These are phyloP conservation scores for Druon quercuslanigerum DNA, from an alignment of 1,140 invertebrate species.

Conservation along the genomic window DNA sequence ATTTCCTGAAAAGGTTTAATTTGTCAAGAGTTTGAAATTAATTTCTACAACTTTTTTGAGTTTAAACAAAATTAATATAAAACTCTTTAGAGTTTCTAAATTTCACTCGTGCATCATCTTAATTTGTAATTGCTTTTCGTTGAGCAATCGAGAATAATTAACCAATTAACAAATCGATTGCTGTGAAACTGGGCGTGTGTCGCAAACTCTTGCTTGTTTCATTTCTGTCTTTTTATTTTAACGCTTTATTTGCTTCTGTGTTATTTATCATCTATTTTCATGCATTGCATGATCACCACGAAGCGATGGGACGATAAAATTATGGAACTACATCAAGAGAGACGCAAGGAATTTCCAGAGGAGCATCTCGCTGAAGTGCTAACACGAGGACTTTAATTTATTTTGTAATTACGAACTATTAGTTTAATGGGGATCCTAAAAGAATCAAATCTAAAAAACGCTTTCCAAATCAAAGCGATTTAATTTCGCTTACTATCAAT, in stretches of 20 bases:
- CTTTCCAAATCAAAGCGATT: too few relatives aligned
- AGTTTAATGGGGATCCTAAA: conserved; percentile 14
- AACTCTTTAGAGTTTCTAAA: too few relatives aligned
- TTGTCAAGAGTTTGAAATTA: too few relatives aligned
- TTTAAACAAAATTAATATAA: too few relatives aligned
- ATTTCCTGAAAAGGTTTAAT: too few relatives aligned
- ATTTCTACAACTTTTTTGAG: too few relatives aligned
- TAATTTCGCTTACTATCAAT: too few relatives aligned
- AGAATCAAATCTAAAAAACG: background rate
- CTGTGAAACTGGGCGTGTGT: background rate
- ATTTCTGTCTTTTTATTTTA: conserved; percentile 54
- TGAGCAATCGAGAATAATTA: too few relatives aligned
- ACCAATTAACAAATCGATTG: background rate
- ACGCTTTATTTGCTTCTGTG: conserved; percentile 62
- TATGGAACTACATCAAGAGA: conserved; percentile 72
- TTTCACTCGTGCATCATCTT: too few relatives aligned
- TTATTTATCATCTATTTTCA: conserved; percentile 72
- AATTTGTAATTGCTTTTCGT: too few relatives aligned
- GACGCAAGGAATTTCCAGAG: conserved; percentile 70
- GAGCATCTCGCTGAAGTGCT: conserved; percentile 73
- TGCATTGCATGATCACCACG: conserved; percentile 72
- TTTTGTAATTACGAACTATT: conserved; percentile 11
- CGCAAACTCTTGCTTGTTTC: conserved; percentile 48
- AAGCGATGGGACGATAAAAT: conserved; percentile 71
- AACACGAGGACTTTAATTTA: conserved; percentile 46